Base-by-base conservation (phyloP, 1,140 invertebrate species). In the Lepidurus packardi region DNA sequence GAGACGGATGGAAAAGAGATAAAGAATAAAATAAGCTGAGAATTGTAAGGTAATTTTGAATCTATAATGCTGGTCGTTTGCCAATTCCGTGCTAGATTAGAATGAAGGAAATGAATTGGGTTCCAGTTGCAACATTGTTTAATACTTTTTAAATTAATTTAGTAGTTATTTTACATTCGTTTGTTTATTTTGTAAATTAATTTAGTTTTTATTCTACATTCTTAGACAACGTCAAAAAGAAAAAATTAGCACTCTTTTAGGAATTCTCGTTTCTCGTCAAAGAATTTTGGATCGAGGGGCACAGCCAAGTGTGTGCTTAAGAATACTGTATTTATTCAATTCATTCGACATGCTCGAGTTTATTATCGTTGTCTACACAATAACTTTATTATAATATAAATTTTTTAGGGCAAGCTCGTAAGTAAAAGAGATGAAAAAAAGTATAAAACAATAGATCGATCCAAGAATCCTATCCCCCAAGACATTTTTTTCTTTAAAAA, bases 391-490 rank as follows among this genome's bases (percentile, higher is more conserved):
- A 34, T 34, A 4, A 34, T 65, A 65, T 65, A 65, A 65, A 65
- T 65, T 65, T 16, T 65, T 7, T 13, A 65, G 6, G 21, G 53
- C 6, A 65, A 65, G 53, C 7, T 65, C 21, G 7, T 3, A 65
- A 65, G 16, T n/a, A 65, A 65, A 65, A 21, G 21, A 3, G 53
- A 47, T 11, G n/a, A 16, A 21, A 7, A 65, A 65, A 65, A 65
- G 9, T 65, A 65, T 65, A n/a, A 65, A 65, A 65, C 16, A 65
- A 65, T 21, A 65, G 53, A 65, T 65, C 53, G 53, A 65, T 65
- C 21, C n/a, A 21, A 13, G 16, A 13, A 16, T 65, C 47, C 47
- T 21, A 13, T 65, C 21, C 53, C 6, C 53, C 53, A 21, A 65
- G 16, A 16, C 45, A 21, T n/a, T 13, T 16, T 65, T 21, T 65